A percentile compares a stretch with the other conserved stretches of the same genome.
Conservation (phyloP, 2,797 vertebrate genomes). For the Bothrops alternatus region DNA sequence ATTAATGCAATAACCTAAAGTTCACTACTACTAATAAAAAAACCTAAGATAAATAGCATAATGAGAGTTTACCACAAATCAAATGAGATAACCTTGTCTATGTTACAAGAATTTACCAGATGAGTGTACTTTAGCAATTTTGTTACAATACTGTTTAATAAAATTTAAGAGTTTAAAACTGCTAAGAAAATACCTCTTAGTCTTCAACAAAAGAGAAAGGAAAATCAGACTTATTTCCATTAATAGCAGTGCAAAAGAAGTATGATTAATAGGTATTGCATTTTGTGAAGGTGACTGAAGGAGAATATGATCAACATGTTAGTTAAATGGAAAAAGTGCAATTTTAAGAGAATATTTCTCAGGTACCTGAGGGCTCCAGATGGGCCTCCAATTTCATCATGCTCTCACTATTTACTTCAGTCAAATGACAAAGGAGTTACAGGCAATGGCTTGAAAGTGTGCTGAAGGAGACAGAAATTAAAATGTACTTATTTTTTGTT, state of each 20-base stretch:
- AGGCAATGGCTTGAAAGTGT: background rate
- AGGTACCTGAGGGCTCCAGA: background rate
- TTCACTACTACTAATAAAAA: background rate
- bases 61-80: background rate
- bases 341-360: background rate
- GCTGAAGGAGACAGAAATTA: background rate
- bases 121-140: background rate
- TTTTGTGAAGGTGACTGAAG: constrained; percentile 26
- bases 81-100: background rate
- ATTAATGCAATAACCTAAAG: background rate
- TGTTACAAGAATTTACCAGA: background rate
- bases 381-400: background rate
- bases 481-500: background rate
- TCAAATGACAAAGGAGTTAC: background rate
- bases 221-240: constrained; percentile 29
- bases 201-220: background rate
- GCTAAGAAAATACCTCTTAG: background rate
- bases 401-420: background rate
- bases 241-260: background rate
- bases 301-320: background rate
- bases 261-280: background rate
- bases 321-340: too few relatives aligned
- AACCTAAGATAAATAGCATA: background rate
- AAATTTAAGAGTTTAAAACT: background rate
- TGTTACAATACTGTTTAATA: constrained; percentile 10